Base-by-base conservation (phyloP, 2,888 invertebrate genomes). In the Cerastis leucographa region DNA sequence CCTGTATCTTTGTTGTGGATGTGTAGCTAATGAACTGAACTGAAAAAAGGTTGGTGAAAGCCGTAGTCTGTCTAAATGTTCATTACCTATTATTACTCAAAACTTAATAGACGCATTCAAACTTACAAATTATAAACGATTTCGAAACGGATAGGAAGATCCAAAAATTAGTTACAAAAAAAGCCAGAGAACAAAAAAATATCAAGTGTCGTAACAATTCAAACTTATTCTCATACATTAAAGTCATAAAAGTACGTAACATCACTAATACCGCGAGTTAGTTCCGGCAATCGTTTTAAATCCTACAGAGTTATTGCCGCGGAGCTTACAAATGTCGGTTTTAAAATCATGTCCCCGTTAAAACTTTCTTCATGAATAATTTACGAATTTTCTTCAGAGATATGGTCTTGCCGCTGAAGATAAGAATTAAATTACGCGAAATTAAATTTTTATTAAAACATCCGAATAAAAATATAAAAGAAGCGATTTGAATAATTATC, bases 301-400 rank as follows among this genome's bases (percentile, higher is more conserved):
- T 89, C 91, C 89, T 82, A 83, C 85, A 83, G 91, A 94, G 91
- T 93, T 91, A 94, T 92, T 91, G 91, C 93, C 90, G 89, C 91
- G 87, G 90, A 91, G 94, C 94, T 95, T 95, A 96, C 95, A 95
- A 96, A 95, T 95, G 95, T 95, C 93, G 95, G 94, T 94, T 96
- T 95, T 94, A 96, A 95, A 96, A 96, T 94, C 95, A 95, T 95
- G 96, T 95, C 94, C 93, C 94, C 92, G 94, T 95, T 95, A 94
- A 95, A 96, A 96, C 95, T 96, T 96, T 95, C 92, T 94, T 95
- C 95, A 96, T 96, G 96, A 96, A 96, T 96, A 96, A 96, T 96
- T 96, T 96, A 96, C 95, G 90, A 94, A 96, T 95, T 94, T 95
- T 95, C 94, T 95, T 94, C 95, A 90, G 92, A 95, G 96, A 96